phyloP scores from a whole-genome alignment of 2,797 vertebrate species.

The Falco biarmicus region DNA sequence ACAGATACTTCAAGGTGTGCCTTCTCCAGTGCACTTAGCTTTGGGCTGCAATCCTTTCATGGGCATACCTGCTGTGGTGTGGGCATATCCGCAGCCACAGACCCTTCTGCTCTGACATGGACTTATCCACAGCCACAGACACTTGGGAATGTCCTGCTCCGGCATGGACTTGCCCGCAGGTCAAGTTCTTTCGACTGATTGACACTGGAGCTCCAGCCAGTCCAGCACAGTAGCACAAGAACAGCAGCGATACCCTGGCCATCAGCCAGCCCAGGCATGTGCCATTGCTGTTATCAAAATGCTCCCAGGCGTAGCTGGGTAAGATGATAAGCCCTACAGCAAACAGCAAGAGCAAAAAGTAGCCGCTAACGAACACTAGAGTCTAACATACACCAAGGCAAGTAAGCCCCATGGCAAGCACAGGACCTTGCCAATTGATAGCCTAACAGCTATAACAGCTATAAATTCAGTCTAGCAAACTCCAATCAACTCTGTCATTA shows the following conservation, averaged over 20 bases:
- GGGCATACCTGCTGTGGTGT: background rate
- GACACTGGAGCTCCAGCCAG: background rate
- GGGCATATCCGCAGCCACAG: background rate
- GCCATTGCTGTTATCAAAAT: background rate
- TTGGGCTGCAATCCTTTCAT: background rate
- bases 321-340: conserved; percentile 8
- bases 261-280: background rate
- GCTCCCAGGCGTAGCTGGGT: background rate
- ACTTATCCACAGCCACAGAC: background rate
- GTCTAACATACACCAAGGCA: background rate
- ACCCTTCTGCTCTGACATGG: background rate
- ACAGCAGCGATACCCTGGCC: background rate
- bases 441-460: background rate
- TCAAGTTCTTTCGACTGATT: background rate
- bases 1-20: background rate
- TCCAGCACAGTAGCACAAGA: background rate
- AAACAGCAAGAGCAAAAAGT: background rate
- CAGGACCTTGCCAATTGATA: background rate
- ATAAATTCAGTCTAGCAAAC: background rate
- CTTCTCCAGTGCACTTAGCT: background rate
- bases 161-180: background rate
- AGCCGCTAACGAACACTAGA: background rate
- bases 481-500: background rate
- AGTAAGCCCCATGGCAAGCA: background rate
- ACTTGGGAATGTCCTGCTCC: background rate